Evolutionary conservation across 2,113 vertebrate species (phyloP), one percentile per base, ranked within the genome.

Genomic region (Marmota monax): DNA sequence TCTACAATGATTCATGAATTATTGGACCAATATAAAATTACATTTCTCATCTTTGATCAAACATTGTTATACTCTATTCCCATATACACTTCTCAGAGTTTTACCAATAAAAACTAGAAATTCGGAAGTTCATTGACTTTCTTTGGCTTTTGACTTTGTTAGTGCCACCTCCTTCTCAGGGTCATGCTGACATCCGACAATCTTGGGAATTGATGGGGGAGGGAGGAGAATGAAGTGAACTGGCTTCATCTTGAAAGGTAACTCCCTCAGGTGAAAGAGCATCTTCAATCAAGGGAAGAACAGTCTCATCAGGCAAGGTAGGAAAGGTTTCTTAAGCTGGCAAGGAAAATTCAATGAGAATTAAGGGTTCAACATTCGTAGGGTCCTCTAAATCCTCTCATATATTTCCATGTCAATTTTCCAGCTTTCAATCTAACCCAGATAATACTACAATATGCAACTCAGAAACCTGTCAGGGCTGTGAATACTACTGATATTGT

Each of bases 401-500:
- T 83, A 96, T 91, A 96, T 86, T 96, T 96, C 87, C 48, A 70
- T 63, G 73, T 92, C 61, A 78, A 11, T 73, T 97, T 93, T 78
- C 61, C 48, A 97, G 53, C 32, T 80, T 95, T 96, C 14, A 22
- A 2, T 80, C 70, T 94, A 93, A 94, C 76, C 76, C 70, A 76
- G 56, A 84, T 96, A 96, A 97, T 89, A 42, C 79, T 87, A 90
- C 69, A 93, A 86, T 65, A 91, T 78, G n/a, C 88, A 92, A 76
- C 84, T 67, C 76, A 95, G 84, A 95, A 94, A 96, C 14, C n/a
- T 90, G 39, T 80, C 42, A 87, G 39, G 29, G 39, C 61, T 96
- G 17, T 84, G 84, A 95, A 84, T 94, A 93, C 70, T 63, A 87
- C 32, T 72, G 73, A 61, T 88, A 92, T 27, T 86, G 56, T 92